phyloP scores from a whole-genome alignment of 1,140 invertebrate genomes.

The Parapsyche elsis region DNA sequence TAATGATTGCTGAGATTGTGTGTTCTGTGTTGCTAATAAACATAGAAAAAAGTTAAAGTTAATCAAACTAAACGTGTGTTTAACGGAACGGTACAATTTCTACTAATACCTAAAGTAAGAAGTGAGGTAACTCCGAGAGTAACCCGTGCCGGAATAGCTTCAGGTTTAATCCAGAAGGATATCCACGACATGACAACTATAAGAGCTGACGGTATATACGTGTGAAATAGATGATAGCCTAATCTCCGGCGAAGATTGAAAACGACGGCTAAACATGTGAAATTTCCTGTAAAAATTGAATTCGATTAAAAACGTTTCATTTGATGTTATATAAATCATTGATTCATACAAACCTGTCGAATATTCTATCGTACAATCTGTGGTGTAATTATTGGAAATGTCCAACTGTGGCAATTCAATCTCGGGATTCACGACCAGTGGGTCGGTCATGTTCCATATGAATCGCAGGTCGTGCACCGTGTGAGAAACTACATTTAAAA shows the following conservation, averaged over 20 bases:
- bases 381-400: constrained; percentile 87
- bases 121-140: constrained; percentile 86
- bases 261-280: constrained; percentile 87
- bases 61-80: background rate
- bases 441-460: constrained; percentile 89
- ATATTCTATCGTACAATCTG: constrained; percentile 89
- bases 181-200: constrained; percentile 95
- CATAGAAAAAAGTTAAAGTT: constrained; percentile 18
- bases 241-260: constrained; percentile 85
- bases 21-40: constrained; percentile 83
- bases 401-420: constrained; percentile 89
- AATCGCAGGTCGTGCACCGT: constrained; percentile 87
- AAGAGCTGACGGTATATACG: constrained; percentile 88
- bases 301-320: background rate
- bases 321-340: background rate
- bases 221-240: constrained; percentile 91
- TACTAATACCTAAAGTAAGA: constrained; percentile 77
- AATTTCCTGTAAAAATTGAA: constrained; percentile 73
- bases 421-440: constrained; percentile 85
- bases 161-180: constrained; percentile 93
- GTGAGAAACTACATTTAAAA: constrained; percentile 78
- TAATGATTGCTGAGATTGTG: constrained; percentile 89
- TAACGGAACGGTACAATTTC: too few species aligned
- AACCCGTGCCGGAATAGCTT: constrained; percentile 85
- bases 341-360: constrained; percentile 74